phyloP scores from a whole-genome alignment of 1,140 invertebrate genomes.

The Zaprionus gabonicus region DNA sequence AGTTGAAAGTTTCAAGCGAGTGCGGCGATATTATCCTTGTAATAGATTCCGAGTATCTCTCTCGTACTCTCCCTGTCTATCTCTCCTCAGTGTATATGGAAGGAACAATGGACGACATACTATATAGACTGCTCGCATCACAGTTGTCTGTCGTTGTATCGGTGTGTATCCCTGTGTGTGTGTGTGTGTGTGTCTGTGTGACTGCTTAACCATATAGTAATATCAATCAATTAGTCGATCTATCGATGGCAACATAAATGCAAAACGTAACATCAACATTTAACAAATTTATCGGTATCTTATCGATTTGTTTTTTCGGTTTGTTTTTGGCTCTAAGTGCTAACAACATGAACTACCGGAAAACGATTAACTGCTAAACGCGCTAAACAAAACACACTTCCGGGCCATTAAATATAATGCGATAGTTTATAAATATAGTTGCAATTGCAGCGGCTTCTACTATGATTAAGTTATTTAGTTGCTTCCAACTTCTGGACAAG shows the following conservation, averaged over 20 bases:
- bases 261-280: slow-evolving; percentile 62
- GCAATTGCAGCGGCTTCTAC: slow-evolving; percentile 23
- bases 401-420: slow-evolving; percentile 25
- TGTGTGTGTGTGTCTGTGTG: slow-evolving; percentile 28
- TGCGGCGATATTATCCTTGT: slow-evolving; percentile 51
- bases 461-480: slow-evolving; percentile 60
- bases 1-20: slow-evolving; percentile 53
- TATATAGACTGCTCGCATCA: slow-evolving; percentile 33
- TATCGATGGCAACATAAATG: slow-evolving; percentile 71
- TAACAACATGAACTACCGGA: slow-evolving; percentile 67
- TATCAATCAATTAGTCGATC: slow-evolving; percentile 19
- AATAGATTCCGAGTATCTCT: slow-evolving; percentile 1
- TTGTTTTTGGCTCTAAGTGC: slow-evolving; percentile 38
- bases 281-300: slow-evolving; percentile 53
- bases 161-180: slow-evolving; percentile 26
- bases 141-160: slow-evolving; percentile 60
- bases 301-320: slow-evolving; percentile 1
- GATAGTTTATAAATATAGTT: slow-evolving; percentile 21
- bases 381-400: slow-evolving; percentile 69
- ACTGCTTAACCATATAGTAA: slow-evolving; percentile 33
- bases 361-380: slow-evolving; percentile 64
- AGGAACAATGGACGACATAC: slow-evolving; percentile 80
- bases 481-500: slow-evolving; percentile 76
- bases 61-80: neutral
- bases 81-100: slow-evolving; percentile 43